Percentiles rank a stretch among this genome's conserved stretches.
These are phyloP conservation scores for Myripristis murdjan DNA, from an alignment of 2,797 vertebrate genomes.

Conservation along the genomic window DNA sequence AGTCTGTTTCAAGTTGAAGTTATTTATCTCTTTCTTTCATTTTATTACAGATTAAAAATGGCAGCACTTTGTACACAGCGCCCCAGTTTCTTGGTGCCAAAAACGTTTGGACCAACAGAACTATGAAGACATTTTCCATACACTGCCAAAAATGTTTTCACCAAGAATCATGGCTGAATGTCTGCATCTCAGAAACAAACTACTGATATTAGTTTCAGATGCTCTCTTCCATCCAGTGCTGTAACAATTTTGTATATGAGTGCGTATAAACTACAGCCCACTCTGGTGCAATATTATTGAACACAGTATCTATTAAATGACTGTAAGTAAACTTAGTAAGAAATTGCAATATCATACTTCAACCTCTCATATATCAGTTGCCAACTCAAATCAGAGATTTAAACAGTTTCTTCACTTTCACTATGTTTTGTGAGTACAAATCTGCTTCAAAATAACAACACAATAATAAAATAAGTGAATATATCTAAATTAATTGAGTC, in stretches of 20 bases:
- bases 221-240: not conserved
- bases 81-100: not conserved
- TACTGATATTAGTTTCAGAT: too few relatives aligned
- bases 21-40: too few relatives aligned
- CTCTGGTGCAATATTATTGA: slow-evolving; percentile 10
- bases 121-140: not conserved
- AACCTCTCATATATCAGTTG: too few relatives aligned
- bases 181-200: not conserved
- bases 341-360: not conserved
- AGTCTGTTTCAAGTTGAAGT: too few relatives aligned
- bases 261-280: slow-evolving; percentile 14
- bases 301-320: slow-evolving; percentile 28
- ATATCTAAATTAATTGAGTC: too few relatives aligned
- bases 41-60: not conserved
- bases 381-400: too few relatives aligned
- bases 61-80: not conserved
- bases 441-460: too few relatives aligned
- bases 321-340: slow-evolving; percentile 6
- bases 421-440: too few relatives aligned
- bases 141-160: not conserved
- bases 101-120: not conserved
- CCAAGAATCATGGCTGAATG: not conserved
- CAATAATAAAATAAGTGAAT: too few relatives aligned
- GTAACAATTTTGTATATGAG: slow-evolving; percentile 5
- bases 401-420: too few relatives aligned